A percentile compares a stretch with the other conserved stretches of the same genome.
Evolutionary conservation across 2,888 invertebrate species (phyloP).

Genomic region (Aphidius colemani): DNA sequence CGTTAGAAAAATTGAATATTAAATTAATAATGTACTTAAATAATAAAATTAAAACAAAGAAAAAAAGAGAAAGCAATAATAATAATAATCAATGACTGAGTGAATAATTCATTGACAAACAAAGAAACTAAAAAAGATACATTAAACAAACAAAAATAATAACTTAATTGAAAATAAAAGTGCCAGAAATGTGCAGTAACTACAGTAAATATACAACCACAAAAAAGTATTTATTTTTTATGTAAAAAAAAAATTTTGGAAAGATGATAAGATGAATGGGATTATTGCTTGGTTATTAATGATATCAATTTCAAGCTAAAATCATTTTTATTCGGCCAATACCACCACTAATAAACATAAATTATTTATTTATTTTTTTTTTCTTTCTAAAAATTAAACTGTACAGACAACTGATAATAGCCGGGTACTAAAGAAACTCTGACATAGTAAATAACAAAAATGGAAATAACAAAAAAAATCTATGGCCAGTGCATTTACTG

Average conservation of each 20-base stretch:
- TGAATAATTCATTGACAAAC: not conserved
- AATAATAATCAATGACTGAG: constrained; percentile 12
- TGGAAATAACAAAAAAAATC: constrained; percentile 42
- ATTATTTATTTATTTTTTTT: constrained; percentile 2
- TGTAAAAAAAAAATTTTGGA: constrained; percentile 17
- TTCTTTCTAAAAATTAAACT: constrained; percentile 1
- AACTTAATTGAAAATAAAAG: constrained; percentile 2
- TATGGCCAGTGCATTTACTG: constrained; percentile 60
- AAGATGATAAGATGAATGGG: not conserved
- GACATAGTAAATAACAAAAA: constrained; percentile 15
- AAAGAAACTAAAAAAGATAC: constrained; percentile 11
- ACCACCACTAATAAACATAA: not conserved
- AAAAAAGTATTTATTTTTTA: constrained; percentile 14
- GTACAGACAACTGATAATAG: constrained; percentile 6
- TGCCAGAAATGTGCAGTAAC: constrained; percentile 23
- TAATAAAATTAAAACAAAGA: not conserved
- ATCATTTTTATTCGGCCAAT: not conserved
- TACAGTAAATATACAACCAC: constrained; percentile 13
- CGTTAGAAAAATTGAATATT: not conserved
- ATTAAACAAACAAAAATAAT: not conserved
- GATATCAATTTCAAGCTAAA: not conserved
- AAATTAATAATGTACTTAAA: constrained; percentile 6
- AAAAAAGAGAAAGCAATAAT: constrained; percentile 12
- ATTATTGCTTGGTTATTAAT: not conserved
- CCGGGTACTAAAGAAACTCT: not conserved